A percentile compares a stretch with the other conserved stretches of the same genome.
These are phyloP conservation scores for Chrysomela aeneicollis DNA, from an alignment of 2,888 invertebrate genomes.

Conservation along the genomic window DNA sequence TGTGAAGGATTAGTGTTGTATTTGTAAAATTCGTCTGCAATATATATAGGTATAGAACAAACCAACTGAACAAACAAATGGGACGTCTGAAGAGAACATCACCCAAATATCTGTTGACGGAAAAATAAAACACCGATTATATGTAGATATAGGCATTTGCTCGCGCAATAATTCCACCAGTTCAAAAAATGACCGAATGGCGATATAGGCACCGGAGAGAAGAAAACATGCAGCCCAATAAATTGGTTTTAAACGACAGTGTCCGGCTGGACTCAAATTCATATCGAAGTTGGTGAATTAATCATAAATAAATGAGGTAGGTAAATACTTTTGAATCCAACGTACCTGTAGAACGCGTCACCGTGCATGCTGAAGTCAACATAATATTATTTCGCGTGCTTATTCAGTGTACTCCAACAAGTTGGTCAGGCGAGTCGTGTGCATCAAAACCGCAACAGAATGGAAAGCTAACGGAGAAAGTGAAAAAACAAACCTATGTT, in stretches of 20 bases:
- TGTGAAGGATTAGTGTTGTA: too few relatives aligned
- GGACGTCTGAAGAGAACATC: too few relatives aligned
- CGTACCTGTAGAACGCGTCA: constrained; percentile 19
- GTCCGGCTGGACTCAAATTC: constrained; percentile 16
- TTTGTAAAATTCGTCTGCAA: too few relatives aligned
- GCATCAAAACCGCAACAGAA: constrained; percentile 19
- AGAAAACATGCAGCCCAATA: neutral
- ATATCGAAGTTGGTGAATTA: constrained; percentile 17
- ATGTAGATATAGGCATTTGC: too few relatives aligned
- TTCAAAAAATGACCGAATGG: too few relatives aligned
- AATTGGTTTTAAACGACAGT: constrained; percentile 18
- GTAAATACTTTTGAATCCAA: constrained; percentile 17
- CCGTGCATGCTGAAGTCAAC: constrained; percentile 16
- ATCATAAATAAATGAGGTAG: constrained; percentile 7
- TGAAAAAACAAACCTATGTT: constrained; percentile 10
- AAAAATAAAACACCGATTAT: too few relatives aligned
- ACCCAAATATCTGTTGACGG: too few relatives aligned
- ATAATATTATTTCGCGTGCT: constrained; percentile 14
- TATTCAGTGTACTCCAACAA: constrained; percentile 17
- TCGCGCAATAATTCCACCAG: too few relatives aligned
- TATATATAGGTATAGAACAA: too few relatives aligned
- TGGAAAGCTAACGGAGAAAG: constrained; percentile 19
- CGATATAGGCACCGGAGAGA: neutral
- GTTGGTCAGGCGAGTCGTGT: constrained; percentile 19
- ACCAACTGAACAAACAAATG: too few relatives aligned